Base-by-base conservation (phyloP, 2,113 vertebrate genomes). In the Pedionomus torquatus region DNA sequence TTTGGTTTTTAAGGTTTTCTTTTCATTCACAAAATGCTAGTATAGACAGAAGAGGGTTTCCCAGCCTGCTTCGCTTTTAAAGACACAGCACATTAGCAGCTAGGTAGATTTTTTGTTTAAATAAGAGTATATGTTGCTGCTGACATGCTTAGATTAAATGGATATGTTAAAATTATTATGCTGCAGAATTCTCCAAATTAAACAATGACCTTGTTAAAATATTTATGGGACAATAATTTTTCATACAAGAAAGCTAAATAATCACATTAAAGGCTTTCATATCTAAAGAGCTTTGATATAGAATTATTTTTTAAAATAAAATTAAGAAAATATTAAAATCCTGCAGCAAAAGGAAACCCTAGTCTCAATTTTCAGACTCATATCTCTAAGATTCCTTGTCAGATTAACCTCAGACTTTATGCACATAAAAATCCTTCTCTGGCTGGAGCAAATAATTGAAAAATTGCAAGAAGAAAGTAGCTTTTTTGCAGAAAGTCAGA, bases 381-480 rank as follows among this genome's bases (percentile, higher is more conserved):
- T 87, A 41, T 71, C 23, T 71, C 60, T 60, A 66, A 91, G 39
- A 66, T 70, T 94, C 63, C 58, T 91, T 63, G 44, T 70, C 78
- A 90, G 63, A 86, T 83, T 94, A 88, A 95, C 31, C 64, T 96
- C 82, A 88, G 58, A 74, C 9, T 93, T 94, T 11, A 64, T 11
- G 58, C 25, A 72, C 30, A 76, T 4, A 80, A 5, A 91, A 94
- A 66, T 70, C 63, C 25, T 76, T 46, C 46, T 77, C 81, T 77
- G 31, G 23, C 25, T 86, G 65, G 48, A 80, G 54, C 79, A 95
- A 90, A 49, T 85, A 90, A 85, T 80, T 77, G 39, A 83, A 91
- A 91, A 94, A 17, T 25, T 83, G 28, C 3, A 14, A 76, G 17
- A 15, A 70, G n/a, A 86, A 90, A 54, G 44, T 2, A 82, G 15